Percentiles rank a stretch among this genome's conserved stretches.
These are phyloP conservation scores for Danio aesculapii DNA, from an alignment of 2,797 vertebrate species.

Conservation along the genomic window DNA sequence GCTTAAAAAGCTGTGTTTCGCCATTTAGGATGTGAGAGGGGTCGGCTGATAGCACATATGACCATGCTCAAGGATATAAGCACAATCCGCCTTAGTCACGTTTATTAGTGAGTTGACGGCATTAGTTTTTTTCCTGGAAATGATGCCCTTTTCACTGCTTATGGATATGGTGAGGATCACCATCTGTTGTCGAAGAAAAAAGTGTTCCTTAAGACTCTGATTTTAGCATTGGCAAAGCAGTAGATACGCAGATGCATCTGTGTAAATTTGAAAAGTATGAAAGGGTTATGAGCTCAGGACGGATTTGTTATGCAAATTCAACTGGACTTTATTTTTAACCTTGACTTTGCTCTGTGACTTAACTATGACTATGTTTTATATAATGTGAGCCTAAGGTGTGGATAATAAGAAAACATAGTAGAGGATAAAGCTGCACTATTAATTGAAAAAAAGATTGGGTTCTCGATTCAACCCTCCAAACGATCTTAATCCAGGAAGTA, in stretches of 20 bases:
- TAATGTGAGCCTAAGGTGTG: neutral
- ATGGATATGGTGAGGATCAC: slow-evolving; percentile 3
- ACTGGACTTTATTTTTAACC: neutral
- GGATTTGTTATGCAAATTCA: neutral
- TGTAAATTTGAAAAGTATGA: neutral
- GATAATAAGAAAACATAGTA: neutral
- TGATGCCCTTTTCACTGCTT: neutral
- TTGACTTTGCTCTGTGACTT: neutral
- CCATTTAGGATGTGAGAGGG: slow-evolving; percentile 5
- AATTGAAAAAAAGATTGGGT: too few species aligned
- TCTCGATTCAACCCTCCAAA: too few species aligned
- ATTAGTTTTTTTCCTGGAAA: slow-evolving; percentile 27
- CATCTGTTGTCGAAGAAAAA: slow-evolving; percentile 15
- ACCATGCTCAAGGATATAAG: neutral
- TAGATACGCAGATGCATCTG: neutral
- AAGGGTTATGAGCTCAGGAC: neutral
- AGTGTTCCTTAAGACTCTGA: slow-evolving; percentile 2
- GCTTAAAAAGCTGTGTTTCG: slow-evolving; percentile 14
- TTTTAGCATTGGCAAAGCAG: neutral
- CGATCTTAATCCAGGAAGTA: too few species aligned
- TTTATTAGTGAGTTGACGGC: slow-evolving; percentile 27
- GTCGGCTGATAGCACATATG: neutral
- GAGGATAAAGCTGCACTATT: neutral
- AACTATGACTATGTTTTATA: neutral
- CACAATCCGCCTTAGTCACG: slow-evolving; percentile 16